Conservation (phyloP, 1,140 invertebrate genomes). For the Elymnias hypermnestra region DNA sequence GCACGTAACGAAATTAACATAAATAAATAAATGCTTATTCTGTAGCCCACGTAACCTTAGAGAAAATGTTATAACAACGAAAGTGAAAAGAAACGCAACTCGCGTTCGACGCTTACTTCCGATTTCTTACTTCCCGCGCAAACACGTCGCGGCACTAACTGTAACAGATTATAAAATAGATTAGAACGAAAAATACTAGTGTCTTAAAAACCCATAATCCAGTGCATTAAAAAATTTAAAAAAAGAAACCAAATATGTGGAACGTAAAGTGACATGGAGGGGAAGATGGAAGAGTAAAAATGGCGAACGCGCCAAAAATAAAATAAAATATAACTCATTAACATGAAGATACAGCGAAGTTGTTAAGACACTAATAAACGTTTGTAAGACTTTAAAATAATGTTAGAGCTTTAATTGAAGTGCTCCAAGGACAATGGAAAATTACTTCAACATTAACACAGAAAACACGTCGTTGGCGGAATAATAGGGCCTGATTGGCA, state of each 20-base stretch:
- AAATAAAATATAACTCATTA: too few species aligned
- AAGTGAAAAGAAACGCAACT: conserved; percentile 56
- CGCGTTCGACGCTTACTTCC: conserved; percentile 50
- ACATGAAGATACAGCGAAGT: too few species aligned
- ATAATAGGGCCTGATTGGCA: too few species aligned
- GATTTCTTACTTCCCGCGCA: conserved; percentile 46
- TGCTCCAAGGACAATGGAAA: too few species aligned
- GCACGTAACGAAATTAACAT: conserved; percentile 13
- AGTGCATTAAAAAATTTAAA: conserved; percentile 24
- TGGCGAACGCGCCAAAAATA: too few species aligned
- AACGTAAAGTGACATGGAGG: too few species aligned
- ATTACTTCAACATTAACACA: too few species aligned
- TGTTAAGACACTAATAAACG: too few species aligned
- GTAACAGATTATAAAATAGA: conserved; percentile 30
- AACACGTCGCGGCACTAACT: conserved; percentile 43
- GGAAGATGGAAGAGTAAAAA: too few species aligned
- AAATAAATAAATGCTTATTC: conserved; percentile 27
- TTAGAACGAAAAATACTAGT: conserved; percentile 15
- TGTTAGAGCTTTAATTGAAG: too few species aligned
- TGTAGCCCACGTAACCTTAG: conserved; percentile 30
- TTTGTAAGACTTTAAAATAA: too few species aligned
- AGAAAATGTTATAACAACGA: conserved; percentile 39
- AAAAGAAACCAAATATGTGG: conserved; percentile 33
- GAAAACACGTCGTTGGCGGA: too few species aligned
- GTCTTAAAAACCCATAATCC: conserved; percentile 4